Base-by-base conservation (phyloP, 2,888 invertebrate species). In the Dynastes maya region DNA sequence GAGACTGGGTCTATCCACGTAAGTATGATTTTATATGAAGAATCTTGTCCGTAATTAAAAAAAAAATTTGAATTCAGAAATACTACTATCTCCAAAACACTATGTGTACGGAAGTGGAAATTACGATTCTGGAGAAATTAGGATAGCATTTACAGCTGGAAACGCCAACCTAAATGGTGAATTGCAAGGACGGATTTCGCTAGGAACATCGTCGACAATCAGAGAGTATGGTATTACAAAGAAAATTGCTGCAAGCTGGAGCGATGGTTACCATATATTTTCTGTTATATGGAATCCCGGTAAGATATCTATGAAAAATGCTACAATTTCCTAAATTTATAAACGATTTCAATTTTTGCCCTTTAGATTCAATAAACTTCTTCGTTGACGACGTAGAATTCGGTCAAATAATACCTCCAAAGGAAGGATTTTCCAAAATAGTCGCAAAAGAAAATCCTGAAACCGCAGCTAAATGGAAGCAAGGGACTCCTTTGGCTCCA, bases 1-100 rank as follows among this genome's bases (percentile, higher is more conserved):
- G 95, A 0, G 94, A 95, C 85, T 95, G 95, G 96, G 88, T 95
- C n/a, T 91, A 94, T 84, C 95, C 96, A 74, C 90, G 95, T 95
- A 89, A 89, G 78, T 71, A 70, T 29, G 2, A 65, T 3, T 65
- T 53, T 37, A 45, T 32, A 49, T 13, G 9, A 51, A 58, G 9
- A 53, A 67, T 27, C 58, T 37, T 3, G 40, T 40, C 40, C 68
- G 4, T 84, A 83, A 82, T 61, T 61, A 11, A 61, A 16, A n/a
- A 55, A 55, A 9, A 27, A 29, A 40, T 22, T 71, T 71, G 40
- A 27, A 45, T 11, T 2, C 22, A 68, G 76, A 77, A 63, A 45
- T 77, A 37, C 91, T 90, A 79, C 84, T 95, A 83, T 92, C 94
- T 83, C 94, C 95, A 0, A 88, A 90, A 6, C 90, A 91, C 67